phyloP scores from a whole-genome alignment of 2,797 vertebrate genomes.

The Balearica regulorum region DNA sequence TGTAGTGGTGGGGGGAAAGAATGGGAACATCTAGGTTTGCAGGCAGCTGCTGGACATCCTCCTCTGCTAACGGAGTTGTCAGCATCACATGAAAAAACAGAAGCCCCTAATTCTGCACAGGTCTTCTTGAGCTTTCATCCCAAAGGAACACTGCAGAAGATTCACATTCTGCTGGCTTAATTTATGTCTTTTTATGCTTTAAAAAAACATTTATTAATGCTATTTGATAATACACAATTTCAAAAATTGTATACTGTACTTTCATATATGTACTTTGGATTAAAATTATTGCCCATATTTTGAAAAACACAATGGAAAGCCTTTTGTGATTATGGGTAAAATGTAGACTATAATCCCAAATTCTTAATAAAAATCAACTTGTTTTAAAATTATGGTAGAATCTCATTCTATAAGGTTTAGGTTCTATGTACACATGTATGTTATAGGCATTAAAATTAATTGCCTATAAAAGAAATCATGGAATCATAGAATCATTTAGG shows the following conservation, averaged over 20 bases:
- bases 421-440: background rate
- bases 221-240: background rate
- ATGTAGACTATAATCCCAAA: background rate
- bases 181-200: background rate
- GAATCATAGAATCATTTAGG: no score
- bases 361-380: background rate
- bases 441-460: background rate
- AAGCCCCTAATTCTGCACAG: background rate
- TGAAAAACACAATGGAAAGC: background rate
- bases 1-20: background rate
- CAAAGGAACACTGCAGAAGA: background rate
- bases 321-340: background rate
- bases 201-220: background rate
- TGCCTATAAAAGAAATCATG: background rate
- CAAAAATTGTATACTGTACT: background rate
- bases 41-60: background rate
- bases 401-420: background rate
- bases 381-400: background rate
- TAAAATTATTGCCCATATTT: background rate
- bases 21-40: background rate
- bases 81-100: background rate
- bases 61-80: background rate
- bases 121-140: background rate
- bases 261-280: background rate
- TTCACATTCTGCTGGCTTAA: background rate